Evolutionary conservation across 2,113 vertebrate genomes (phyloP), one percentile per base, ranked within the genome.

Genomic region (Seriola aureovittata): DNA sequence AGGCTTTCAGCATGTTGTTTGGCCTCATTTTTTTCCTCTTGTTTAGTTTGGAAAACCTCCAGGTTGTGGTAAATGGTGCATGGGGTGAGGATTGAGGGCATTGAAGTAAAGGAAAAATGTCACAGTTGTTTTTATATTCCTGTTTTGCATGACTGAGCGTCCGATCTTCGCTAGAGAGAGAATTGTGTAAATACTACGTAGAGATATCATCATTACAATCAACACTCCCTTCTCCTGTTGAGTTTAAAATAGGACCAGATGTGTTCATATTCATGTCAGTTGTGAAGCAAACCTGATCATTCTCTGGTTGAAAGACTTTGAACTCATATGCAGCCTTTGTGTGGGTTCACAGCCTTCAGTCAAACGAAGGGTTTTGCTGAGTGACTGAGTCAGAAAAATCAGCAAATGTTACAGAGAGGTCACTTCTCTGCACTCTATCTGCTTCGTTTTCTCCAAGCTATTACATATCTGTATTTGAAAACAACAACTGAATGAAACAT

Each of bases 201-300:
- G 46, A 86, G 88, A 89, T 89, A 85, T 83, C 81, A 84, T 83
- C 79, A 34, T 84, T 68, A 84, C 83, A 70, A 84, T 82, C 90
- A 90, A 67, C 88, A 72, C 83, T 81, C 81, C 65, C 48, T 74
- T 80, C 83, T 90, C 50, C 55, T 12, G 13, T 74, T 81, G 71
- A 55, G 6, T 73, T 54, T 87, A 77, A 87, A 93, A 83, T 59
- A n/a, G 80, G 50, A 89, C 84, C 93, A 94, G 91, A 91, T 94
- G 91, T 92, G 82, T 87, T 86, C 75, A 34, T 63, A 36, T 44
- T 87, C 63, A 17, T 54, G 86, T 81, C 78, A 72, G 19, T 67
- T 14, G 91, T 77, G 83, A 84, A 71, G 74, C 63, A 55, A 91
- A 91, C 87, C 87, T 64, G 70, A 88, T 88, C 75, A n/a, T 58